Evolutionary conservation across 2,113 vertebrate genomes (phyloP).

Genomic region (Hippocampus guttulatus): DNA sequence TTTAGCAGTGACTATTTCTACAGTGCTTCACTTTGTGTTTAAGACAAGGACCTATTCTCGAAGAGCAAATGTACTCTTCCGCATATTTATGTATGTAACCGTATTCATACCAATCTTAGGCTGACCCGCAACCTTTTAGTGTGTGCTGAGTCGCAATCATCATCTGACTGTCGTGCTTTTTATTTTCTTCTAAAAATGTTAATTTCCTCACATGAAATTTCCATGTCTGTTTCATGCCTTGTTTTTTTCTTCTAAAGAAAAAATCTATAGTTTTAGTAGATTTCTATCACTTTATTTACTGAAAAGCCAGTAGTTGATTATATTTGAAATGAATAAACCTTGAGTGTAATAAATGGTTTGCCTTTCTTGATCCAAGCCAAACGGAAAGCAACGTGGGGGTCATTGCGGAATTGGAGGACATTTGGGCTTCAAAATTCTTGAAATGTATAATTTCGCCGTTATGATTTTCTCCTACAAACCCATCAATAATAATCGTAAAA

Average conservation of each 20-base stretch:
- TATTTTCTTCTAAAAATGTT: conserved; percentile 51
- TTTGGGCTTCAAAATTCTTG: no score
- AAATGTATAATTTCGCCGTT: no score
- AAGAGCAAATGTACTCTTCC: conserved; percentile 67
- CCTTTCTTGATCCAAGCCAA: conserved; percentile 33
- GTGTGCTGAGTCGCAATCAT: conserved; percentile 73
- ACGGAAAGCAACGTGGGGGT: not conserved
- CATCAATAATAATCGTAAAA: no score
- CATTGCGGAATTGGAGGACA: no score
- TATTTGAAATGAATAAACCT: conserved; percentile 79
- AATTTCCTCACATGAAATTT: conserved; percentile 51
- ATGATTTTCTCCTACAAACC: no score
- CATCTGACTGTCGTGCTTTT: conserved; percentile 55
- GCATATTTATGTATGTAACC: conserved; percentile 75
- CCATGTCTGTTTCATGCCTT: conserved; percentile 60
- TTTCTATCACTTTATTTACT: conserved; percentile 80
- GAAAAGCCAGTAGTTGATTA: conserved; percentile 77
- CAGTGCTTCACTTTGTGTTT: conserved; percentile 65
- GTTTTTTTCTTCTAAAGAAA: conserved; percentile 66
- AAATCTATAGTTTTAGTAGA: conserved; percentile 73
- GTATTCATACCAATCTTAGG: conserved; percentile 69
- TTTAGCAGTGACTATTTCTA: conserved; percentile 74
- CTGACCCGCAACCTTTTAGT: conserved; percentile 54
- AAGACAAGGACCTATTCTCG: conserved; percentile 70
- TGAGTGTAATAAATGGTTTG: conserved; percentile 67